Conservation (phyloP, 2,888 invertebrate genomes). For the Andrena minutula region DNA sequence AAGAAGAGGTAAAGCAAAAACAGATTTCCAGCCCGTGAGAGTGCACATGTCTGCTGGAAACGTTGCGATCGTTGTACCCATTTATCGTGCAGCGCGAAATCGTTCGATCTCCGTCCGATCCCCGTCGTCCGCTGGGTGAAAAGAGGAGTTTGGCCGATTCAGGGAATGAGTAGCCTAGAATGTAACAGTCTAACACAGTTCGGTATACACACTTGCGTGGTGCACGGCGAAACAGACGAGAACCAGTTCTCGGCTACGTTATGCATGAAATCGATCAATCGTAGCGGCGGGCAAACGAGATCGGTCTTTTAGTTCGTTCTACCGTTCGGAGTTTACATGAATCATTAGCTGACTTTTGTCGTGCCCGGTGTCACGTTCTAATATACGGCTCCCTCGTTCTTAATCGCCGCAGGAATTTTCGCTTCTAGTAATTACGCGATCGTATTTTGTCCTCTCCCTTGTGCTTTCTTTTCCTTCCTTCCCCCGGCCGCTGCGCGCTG, state of each 20-base stretch:
- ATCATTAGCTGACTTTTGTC: slow-evolving; percentile 60
- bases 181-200: slow-evolving; percentile 11
- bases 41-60: too few relatives aligned
- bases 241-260: slow-evolving; percentile 62
- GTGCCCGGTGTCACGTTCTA: slow-evolving; percentile 46
- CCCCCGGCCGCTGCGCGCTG: too few relatives aligned
- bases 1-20: too few relatives aligned
- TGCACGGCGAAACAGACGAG: slow-evolving; percentile 29
- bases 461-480: neutral
- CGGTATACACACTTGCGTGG: slow-evolving; percentile 16
- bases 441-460: neutral
- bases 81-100: neutral
- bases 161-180: slow-evolving; percentile 35
- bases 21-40: neutral
- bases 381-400: slow-evolving; percentile 40
- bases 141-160: slow-evolving; percentile 44
- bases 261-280: slow-evolving; percentile 65
- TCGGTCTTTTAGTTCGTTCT: slow-evolving; percentile 58
- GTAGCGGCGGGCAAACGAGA: slow-evolving; percentile 55
- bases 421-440: slow-evolving; percentile 17
- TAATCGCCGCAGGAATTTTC: slow-evolving; percentile 46
- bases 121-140: neutral
- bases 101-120: neutral
- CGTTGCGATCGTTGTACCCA: neutral
- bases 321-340: slow-evolving; percentile 53